Conservation (phyloP, 2,888 invertebrate species). For the Tipula vernalis region DNA sequence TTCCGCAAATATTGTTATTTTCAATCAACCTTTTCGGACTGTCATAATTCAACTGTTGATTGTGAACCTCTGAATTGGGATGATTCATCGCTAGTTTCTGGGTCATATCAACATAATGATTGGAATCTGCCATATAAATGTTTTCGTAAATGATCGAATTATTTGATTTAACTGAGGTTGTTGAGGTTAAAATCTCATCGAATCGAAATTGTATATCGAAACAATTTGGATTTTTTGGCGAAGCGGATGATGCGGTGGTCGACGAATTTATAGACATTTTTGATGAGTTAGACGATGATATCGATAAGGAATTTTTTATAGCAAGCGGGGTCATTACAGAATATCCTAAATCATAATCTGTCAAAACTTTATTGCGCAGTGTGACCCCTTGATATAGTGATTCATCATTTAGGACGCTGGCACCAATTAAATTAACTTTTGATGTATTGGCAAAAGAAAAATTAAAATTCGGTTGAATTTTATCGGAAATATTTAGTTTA, state of each 20-base stretch:
- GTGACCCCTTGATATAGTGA: not conserved
- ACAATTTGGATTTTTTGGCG: not conserved
- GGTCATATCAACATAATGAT: not conserved
- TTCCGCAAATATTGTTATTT: not conserved
- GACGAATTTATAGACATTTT: not conserved
- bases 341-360: not conserved
- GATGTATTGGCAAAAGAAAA: slow-evolving; percentile 31
- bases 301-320: not conserved
- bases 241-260: not conserved
- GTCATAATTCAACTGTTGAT: not conserved
- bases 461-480: slow-evolving; percentile 32
- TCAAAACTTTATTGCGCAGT: not conserved
- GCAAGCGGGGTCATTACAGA: not conserved
- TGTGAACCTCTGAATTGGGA: no score
- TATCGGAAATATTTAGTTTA: slow-evolving; percentile 30
- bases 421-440: slow-evolving; percentile 31
- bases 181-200: not conserved
- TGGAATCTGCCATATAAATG: not conserved
- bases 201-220: slow-evolving; percentile 9
- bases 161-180: not conserved
- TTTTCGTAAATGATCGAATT: not conserved
- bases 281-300: not conserved
- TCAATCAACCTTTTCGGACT: not conserved
- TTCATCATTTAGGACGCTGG: slow-evolving; percentile 19
- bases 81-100: not conserved